Conservation (phyloP, 2,797 vertebrate genomes). For the Meda fulgida region DNA sequence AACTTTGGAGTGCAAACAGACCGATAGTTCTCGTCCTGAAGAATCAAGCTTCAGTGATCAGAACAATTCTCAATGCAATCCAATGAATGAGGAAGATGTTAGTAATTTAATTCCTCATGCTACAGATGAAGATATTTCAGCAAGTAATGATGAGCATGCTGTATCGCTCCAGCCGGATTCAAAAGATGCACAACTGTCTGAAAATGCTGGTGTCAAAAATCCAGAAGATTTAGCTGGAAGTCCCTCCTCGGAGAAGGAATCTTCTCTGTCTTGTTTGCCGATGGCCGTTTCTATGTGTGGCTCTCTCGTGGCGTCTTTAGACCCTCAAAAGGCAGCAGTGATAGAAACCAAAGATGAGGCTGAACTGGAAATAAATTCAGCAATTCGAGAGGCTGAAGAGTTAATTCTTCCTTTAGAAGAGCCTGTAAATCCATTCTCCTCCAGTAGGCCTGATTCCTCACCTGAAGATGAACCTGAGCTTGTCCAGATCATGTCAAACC, state of each 20-base stretch:
- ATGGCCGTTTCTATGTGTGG: conserved; percentile 79
- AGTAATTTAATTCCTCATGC: neutral
- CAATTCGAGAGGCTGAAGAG: conserved; percentile 41
- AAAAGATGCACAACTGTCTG: conserved; percentile 20
- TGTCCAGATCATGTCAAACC: conserved; percentile 52
- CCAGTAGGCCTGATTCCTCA: conserved; percentile 37
- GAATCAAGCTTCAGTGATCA: conserved; percentile 34
- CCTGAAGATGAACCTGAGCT: conserved; percentile 54
- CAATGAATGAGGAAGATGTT: conserved; percentile 4
- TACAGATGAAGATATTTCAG: conserved; percentile 10
- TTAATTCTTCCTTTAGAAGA: conserved; percentile 41
- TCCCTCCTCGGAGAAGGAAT: conserved; percentile 64
- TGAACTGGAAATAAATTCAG: conserved; percentile 57
- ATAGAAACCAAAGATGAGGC: conserved; percentile 57
- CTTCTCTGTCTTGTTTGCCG: conserved; percentile 79
- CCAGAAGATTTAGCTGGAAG: conserved; percentile 22
- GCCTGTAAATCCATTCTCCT: neutral
- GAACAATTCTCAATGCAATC: conserved; percentile 25
- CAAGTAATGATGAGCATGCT: neutral
- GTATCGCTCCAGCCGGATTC: conserved; percentile 29
- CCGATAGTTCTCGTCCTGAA: conserved; percentile 43
- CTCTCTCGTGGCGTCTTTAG: conserved; percentile 70
- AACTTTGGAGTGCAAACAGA: conserved; percentile 52
- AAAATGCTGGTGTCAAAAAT: neutral
- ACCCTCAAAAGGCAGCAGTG: conserved; percentile 59